Conservation (phyloP, 2,888 invertebrate genomes). For the Notodonta dromedarius region DNA sequence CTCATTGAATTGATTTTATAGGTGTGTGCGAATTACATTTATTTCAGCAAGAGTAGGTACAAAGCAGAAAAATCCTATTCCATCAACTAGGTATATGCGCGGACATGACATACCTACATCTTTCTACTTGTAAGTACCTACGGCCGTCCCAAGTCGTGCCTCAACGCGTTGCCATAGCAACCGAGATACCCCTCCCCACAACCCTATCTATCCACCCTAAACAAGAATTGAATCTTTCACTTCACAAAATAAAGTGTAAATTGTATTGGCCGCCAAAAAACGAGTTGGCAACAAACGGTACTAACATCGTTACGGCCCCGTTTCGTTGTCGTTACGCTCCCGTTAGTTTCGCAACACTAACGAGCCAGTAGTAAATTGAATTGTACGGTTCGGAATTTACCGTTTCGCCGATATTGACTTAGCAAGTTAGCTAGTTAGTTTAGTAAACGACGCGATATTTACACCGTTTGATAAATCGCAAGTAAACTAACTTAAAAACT, state of each 20-base stretch:
- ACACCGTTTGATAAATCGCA: no score
- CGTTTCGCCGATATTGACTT: slow-evolving; percentile 30
- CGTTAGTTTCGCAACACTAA: slow-evolving; percentile 55
- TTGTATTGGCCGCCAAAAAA: slow-evolving; percentile 28
- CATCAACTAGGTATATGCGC: no score
- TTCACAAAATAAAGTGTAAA: slow-evolving; percentile 26
- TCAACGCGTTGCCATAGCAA: slow-evolving; percentile 34
- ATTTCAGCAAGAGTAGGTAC: no score
- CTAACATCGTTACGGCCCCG: slow-evolving; percentile 51
- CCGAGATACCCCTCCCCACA: slow-evolving; percentile 22
- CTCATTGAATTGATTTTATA: no score
- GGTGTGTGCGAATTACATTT: no score
- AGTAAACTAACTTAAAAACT: no score
- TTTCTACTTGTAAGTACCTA: background rate
- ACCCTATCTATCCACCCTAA: background rate
- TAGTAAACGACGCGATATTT: no score
- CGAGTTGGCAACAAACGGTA: slow-evolving; percentile 50
- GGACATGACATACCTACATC: no score
- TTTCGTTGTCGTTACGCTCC: slow-evolving; percentile 47
- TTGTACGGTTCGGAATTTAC: slow-evolving; percentile 28
- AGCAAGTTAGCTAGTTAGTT: slow-evolving; percentile 13
- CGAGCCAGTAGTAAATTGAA: slow-evolving; percentile 46
- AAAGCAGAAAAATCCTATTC: no score
- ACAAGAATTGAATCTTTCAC: slow-evolving; percentile 21
- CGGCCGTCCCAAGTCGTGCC: background rate